Evolutionary conservation across 2,797 vertebrate genomes (phyloP).

Genomic region (Malurus splendens): DNA sequence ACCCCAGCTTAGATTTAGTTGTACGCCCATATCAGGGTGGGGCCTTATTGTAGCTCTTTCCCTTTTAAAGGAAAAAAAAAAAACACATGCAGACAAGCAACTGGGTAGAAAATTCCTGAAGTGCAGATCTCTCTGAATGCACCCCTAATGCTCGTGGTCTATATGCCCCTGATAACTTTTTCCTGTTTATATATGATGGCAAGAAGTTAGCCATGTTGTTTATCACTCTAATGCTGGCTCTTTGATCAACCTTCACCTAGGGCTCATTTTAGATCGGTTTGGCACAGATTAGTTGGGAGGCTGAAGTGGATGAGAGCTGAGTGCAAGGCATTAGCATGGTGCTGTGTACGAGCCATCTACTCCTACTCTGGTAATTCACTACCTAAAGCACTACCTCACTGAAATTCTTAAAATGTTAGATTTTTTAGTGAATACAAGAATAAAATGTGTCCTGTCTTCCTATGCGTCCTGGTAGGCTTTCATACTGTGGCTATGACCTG

Average conservation of each 20-base stretch:
- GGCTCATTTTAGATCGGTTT: neutral
- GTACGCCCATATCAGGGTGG: accelerated
- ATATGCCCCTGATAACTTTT: neutral
- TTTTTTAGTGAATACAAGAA: neutral
- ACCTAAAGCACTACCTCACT: neutral
- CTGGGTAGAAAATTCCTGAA: neutral
- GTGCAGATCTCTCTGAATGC: neutral
- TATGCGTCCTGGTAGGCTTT: neutral
- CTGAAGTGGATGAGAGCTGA: neutral
- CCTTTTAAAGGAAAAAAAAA: neutral
- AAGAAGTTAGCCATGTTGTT: neutral
- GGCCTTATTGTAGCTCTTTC: neutral
- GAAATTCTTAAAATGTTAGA: neutral
- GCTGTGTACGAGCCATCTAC: neutral
- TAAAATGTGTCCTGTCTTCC: neutral
- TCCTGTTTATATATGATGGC: neutral
- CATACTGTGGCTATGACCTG: neutral
- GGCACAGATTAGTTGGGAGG: neutral
- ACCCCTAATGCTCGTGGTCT: accelerated
- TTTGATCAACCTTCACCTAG: neutral
- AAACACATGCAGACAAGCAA: accelerated
- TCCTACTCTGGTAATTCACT: neutral
- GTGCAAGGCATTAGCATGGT: neutral
- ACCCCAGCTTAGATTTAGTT: accelerated
- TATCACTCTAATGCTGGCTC: accelerated